Base-by-base conservation (phyloP, 2,797 vertebrate species). In the Pampus argenteus region DNA sequence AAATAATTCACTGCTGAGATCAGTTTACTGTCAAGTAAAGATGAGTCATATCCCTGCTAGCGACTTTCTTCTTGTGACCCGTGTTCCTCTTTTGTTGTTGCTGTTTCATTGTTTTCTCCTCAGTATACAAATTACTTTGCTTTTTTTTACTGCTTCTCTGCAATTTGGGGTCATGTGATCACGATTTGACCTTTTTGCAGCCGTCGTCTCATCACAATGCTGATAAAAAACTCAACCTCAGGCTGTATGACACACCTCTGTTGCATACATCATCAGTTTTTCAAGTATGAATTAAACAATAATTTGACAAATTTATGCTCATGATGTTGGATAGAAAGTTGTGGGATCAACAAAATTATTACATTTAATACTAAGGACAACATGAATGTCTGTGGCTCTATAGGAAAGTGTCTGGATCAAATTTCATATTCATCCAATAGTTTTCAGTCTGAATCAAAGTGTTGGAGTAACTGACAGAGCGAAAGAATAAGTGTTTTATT, bases 61-160 rank as follows among this genome's bases (percentile, higher is more conserved):
- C 34, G 14, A 17, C 50, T 31, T 83, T 50, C 51, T 49, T 0
- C 72, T 64, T 44, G 48, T 79, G 86, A 85, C 59, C 40, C 17
- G 0, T 26, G 52, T 74, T 85, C 78, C 75, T 76, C 51, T 75
- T 79, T 80, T 36, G 20, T 51, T 50, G 11, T 9, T 40, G 9
- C 47, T 23, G 6, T 45, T 62, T 63, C 51, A 6, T 59, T 34
- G 48, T 18, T 70, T 14, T 54, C 3, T 15, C 29, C 4, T 76
- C 54, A 51, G 59, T 9, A 52, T 36, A 20, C 13, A 0, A 9
- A 31, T 29, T 5, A 7, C 6, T 28, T 26, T 49, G 18, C 22
- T 9, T 15, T 47, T 48, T 26, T 20, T 44, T n/a, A 38, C 4
- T 74, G 50, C 42, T 67, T 51, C 28, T 66, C 6, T 47, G 57